phyloP scores from a whole-genome alignment of 2,888 invertebrate species.

The Tridacna crocea region DNA sequence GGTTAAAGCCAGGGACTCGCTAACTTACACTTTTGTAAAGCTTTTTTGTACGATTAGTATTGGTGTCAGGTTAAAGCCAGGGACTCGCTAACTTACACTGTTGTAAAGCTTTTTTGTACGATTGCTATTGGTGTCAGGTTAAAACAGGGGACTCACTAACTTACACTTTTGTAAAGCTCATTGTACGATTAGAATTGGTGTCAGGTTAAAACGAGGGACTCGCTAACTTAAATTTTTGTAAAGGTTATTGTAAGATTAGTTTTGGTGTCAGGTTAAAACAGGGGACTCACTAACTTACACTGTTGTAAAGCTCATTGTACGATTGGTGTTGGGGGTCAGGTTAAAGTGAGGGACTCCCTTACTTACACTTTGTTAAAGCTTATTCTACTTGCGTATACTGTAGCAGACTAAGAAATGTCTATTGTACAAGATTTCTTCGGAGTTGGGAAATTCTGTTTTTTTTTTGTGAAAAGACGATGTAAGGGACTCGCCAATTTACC shows the following conservation, averaged over 20 bases:
- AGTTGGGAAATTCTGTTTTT: too few species aligned
- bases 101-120: not conserved
- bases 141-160: conserved; percentile 16
- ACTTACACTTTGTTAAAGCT: too few species aligned
- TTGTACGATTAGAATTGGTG: too few species aligned
- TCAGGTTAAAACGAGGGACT: not conserved
- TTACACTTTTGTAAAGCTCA: conserved; percentile 18
- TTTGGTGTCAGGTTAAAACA: not conserved
- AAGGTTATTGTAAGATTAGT: not conserved
- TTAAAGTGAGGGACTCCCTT: not conserved
- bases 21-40: not conserved
- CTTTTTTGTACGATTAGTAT: too few species aligned
- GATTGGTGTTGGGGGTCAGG: too few species aligned
- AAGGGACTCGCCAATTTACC: too few species aligned
- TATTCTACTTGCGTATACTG: too few species aligned
- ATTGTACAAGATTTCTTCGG: too few species aligned
- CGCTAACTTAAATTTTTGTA: not conserved
- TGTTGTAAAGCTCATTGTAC: not conserved
- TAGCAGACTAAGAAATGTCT: too few species aligned
- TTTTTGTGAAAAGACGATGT: too few species aligned
- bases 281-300: conserved; percentile 27
- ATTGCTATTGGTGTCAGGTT: not conserved
- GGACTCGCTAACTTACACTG: conserved; percentile 29
- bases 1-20: not conserved
- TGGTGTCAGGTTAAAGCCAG: conserved; percentile 4